phyloP scores from a whole-genome alignment of 2,888 invertebrate genomes.

The Spodoptera littoralis region DNA sequence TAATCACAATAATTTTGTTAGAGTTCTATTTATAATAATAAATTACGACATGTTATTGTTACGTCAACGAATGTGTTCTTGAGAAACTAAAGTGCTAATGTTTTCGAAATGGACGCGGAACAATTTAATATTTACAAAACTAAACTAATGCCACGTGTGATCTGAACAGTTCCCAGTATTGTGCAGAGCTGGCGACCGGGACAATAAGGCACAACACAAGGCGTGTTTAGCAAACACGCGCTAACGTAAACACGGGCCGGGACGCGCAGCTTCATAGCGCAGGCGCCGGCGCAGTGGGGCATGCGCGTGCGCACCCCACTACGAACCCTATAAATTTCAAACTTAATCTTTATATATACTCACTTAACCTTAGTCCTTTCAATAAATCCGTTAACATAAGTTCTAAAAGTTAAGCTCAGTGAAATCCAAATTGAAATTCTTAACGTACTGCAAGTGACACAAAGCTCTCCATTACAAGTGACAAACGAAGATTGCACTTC shows the following conservation, averaged over 20 bases:
- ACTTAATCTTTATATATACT: too few species aligned
- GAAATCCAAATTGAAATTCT: too few species aligned
- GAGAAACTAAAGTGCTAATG: slow-evolving; percentile 14
- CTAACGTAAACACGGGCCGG: not conserved
- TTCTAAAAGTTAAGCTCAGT: too few species aligned
- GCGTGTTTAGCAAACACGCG: slow-evolving; percentile 13
- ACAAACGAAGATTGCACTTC: too few species aligned
- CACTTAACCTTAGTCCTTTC: too few species aligned
- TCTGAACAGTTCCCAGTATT: slow-evolving; percentile 27
- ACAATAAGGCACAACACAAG: not conserved
- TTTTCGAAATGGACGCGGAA: slow-evolving; percentile 12
- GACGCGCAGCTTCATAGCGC: not conserved
- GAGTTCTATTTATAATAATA: slow-evolving; percentile 4
- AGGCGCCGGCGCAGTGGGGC: too few species aligned
- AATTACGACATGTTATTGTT: not conserved
- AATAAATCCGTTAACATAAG: too few species aligned
- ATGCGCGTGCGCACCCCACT: too few species aligned
- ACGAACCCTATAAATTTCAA: too few species aligned
- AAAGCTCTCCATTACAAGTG: too few species aligned
- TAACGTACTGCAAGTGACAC: too few species aligned
- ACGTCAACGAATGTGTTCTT: slow-evolving; percentile 2
- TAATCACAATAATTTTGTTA: slow-evolving; percentile 1
- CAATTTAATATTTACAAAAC: slow-evolving; percentile 32
- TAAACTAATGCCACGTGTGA: slow-evolving; percentile 33
- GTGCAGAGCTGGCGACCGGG: not conserved